These are phyloP conservation scores for Holothuria scabra DNA, from an alignment of 53 echinoderm and acorn worm species.

Conservation along the genomic window DNA sequence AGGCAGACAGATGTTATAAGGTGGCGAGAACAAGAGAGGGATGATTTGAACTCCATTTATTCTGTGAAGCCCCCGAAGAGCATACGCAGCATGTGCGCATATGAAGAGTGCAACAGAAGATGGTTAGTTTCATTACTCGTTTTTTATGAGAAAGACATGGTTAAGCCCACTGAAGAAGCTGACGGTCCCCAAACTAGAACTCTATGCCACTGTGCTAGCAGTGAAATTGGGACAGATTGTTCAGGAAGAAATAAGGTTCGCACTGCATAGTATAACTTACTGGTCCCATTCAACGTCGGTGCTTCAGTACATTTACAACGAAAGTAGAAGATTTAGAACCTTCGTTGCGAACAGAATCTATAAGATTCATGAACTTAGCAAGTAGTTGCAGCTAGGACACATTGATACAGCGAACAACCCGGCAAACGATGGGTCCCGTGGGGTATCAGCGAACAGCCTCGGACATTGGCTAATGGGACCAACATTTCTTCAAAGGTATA, in stretches of 20 bases:
- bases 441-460: conserved; percentile 32
- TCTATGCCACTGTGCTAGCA: conserved; percentile 45
- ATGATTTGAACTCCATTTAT: conserved; percentile 39
- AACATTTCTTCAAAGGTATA: conserved; percentile 22
- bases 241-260: conserved; percentile 42
- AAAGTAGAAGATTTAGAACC: conserved; percentile 62
- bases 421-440: conserved; percentile 61
- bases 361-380: conserved; percentile 57
- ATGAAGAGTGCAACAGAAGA: not conserved
- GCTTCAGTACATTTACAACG: too few species aligned
- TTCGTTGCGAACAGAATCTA: conserved; percentile 64
- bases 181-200: conserved; percentile 52
- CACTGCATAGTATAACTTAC: conserved; percentile 39
- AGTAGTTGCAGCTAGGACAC: conserved; percentile 48
- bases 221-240: conserved; percentile 55
- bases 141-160: conserved; percentile 53
- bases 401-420: conserved; percentile 52
- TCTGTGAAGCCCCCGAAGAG: conserved; percentile 55
- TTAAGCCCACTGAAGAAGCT: conserved; percentile 50
- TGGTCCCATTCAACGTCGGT: too few species aligned
- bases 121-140: conserved; percentile 46
- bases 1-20: conserved; percentile 46
- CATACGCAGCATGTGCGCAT: conserved; percentile 54
- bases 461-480: conserved; percentile 53
- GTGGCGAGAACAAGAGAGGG: conserved; percentile 1